Base-by-base conservation (phyloP, 1,140 invertebrate species). In the Drosophila pallidifrons region DNA sequence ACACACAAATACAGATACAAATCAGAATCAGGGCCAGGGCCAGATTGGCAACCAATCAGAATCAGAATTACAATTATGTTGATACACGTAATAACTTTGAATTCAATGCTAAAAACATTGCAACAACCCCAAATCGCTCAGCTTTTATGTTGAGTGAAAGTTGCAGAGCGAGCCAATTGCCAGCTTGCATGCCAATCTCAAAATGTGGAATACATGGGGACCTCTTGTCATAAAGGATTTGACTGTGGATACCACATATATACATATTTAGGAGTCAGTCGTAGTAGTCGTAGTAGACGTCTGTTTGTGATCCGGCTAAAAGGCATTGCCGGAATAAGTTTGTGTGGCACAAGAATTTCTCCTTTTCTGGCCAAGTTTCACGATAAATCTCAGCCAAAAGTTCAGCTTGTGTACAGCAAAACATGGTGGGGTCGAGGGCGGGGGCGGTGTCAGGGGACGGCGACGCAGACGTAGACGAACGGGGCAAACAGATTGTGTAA, bases 341-440 rank as follows among this genome's bases (percentile, higher is more conserved):
- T 70, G 66, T 77, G 47, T 41, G 45, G 69, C 55, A 47, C 55
- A 72, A 72, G 60, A 72, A 76, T 76, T 65, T 58, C 61, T 57
- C 38, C 59, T 82, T 78, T 80, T 70, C 20, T 67, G 57, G 65
- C 72, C 83, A 80, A 83, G 77, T 83, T 80, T 77, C 58, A 75
- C 83, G 67, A 88, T 88, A 88, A 88, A 88, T 88, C 83, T 88
- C 77, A 55, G 28, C 80, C 73, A 49, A 87, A 87, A 87, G 66
- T 82, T 88, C 76, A 67, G 66, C 65, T 60, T 69, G 64, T 66
- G 61, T 32, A 46, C 13, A 5, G 41, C n/a, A 38, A 7, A 38
- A 10, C 35, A 25, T 25, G 20, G 20, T 25, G 20, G 20, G 20
- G 3, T 25, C 20, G 3, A 25, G 20, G 8, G 35, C 35, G 35